phyloP scores from a whole-genome alignment of 2,797 vertebrate species.

The Takifugu rubripes region DNA sequence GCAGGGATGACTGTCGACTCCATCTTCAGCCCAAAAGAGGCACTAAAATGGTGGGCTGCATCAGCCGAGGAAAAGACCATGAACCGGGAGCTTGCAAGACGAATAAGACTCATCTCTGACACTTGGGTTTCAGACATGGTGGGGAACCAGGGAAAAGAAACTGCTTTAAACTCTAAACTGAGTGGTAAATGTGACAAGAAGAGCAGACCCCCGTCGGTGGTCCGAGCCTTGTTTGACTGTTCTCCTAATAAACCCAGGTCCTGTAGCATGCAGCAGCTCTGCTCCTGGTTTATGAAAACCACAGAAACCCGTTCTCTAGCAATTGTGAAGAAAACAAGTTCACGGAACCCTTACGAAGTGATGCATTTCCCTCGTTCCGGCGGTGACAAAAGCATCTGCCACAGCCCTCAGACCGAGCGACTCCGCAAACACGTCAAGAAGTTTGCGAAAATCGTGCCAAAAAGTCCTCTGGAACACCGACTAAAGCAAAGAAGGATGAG shows the following conservation, averaged over 20 bases:
- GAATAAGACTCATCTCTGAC: slow-evolving; percentile 86
- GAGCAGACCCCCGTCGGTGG: slow-evolving; percentile 73
- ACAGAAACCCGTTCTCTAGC: slow-evolving; percentile 95
- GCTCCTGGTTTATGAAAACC: slow-evolving; percentile 98
- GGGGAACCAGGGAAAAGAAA: slow-evolving; percentile 62
- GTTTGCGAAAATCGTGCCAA: slow-evolving; percentile 90
- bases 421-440: slow-evolving; percentile 93
- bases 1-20: slow-evolving; percentile 82
- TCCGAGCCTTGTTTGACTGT: slow-evolving; percentile 90
- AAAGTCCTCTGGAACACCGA: slow-evolving; percentile 83
- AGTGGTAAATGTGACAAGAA: slow-evolving; percentile 47
- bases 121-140: slow-evolving; percentile 84
- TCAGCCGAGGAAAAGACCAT: slow-evolving; percentile 82
- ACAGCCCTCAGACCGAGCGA: slow-evolving; percentile 82
- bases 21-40: slow-evolving; percentile 80
- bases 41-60: slow-evolving; percentile 88
- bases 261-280: slow-evolving; percentile 87
- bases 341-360: slow-evolving; percentile 84
- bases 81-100: slow-evolving; percentile 84
- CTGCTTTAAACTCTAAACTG: slow-evolving; percentile 34
- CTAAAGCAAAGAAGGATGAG: slow-evolving; percentile 75
- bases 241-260: slow-evolving; percentile 70
- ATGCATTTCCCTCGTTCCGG: slow-evolving; percentile 82
- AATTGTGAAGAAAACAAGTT: slow-evolving; percentile 89
- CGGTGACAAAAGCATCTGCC: slow-evolving; percentile 75